Conservation (phyloP, 1,140 invertebrate genomes). For the Drosophila teissieri region DNA sequence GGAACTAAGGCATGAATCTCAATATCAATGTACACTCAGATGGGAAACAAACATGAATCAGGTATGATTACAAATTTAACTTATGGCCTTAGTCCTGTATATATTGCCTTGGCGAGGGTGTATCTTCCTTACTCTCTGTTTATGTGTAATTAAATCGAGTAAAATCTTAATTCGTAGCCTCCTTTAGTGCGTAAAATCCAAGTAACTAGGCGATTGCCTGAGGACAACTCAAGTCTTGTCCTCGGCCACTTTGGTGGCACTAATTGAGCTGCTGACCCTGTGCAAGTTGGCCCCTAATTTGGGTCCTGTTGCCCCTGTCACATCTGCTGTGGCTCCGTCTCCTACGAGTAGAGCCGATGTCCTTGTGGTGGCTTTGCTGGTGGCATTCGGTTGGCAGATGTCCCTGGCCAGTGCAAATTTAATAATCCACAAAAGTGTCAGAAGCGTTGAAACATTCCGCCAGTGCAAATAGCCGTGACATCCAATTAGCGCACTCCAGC, state of each 20-base stretch:
- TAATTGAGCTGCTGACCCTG: conserved; percentile 67
- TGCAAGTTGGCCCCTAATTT: conserved; percentile 17
- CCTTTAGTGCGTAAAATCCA: conserved; percentile 23
- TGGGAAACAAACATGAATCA: conserved; percentile 16
- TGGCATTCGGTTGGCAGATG: conserved; percentile 52
- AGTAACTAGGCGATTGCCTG: not conserved
- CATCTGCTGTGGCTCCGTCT: not conserved
- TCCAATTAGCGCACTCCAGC: conserved; percentile 75
- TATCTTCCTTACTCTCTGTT: conserved; percentile 2
- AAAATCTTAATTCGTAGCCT: conserved; percentile 38
- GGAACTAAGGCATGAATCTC: conserved; percentile 17
- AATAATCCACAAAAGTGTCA: conserved; percentile 82
- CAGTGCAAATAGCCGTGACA: conserved; percentile 74
- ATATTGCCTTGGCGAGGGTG: conserved; percentile 19
- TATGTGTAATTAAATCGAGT: conserved; percentile 30
- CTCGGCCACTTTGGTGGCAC: conserved; percentile 74
- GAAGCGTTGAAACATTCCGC: conserved; percentile 68
- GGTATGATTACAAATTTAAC: conserved; percentile 1
- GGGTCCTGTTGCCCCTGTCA: conserved; percentile 18
- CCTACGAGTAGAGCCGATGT: conserved; percentile 1
- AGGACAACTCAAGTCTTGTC: conserved; percentile 67
- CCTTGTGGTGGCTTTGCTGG: conserved; percentile 25
- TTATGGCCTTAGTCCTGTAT: conserved; percentile 1
- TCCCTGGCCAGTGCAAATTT: conserved; percentile 60
- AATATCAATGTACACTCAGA: conserved; percentile 36